These are phyloP conservation scores for Myxocyprinus asiaticus DNA, from an alignment of 2,113 vertebrate genomes.

Conservation along the genomic window DNA sequence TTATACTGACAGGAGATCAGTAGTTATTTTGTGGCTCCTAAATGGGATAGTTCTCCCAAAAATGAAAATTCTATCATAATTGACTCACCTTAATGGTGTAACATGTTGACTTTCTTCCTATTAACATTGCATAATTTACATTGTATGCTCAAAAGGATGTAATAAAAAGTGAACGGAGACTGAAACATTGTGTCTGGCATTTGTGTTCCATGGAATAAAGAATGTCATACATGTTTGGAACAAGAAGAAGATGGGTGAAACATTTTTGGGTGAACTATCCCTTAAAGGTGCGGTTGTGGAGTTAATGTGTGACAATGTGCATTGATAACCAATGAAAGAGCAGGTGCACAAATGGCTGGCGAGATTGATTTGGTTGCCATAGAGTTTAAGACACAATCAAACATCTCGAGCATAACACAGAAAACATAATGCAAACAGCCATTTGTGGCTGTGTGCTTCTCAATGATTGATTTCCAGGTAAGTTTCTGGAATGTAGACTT, in stretches of 20 bases:
- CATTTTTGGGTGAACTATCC: too few species aligned
- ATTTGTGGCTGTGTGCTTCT: conserved; percentile 32
- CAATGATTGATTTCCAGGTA: conserved; percentile 52
- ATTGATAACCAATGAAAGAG: background rate
- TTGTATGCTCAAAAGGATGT: too few species aligned
- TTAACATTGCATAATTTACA: too few species aligned
- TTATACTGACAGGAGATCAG: background rate
- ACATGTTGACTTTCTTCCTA: too few species aligned
- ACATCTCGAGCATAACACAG: conserved; percentile 20
- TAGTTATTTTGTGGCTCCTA: background rate
- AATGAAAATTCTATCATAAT: too few species aligned
- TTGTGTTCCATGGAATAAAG: too few species aligned
- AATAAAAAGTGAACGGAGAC: too few species aligned
- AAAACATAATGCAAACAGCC: conserved; percentile 17
- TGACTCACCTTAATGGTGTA: too few species aligned
- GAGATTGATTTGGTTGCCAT: conserved; percentile 19
- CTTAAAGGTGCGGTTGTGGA: conserved; percentile 15
- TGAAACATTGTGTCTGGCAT: too few species aligned
- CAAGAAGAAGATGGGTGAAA: too few species aligned
- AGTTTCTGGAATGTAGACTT: conserved; percentile 53
- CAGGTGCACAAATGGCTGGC: conserved; percentile 29
- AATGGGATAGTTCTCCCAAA: too few species aligned
- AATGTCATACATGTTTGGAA: too few species aligned
- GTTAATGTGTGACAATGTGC: conserved; percentile 20
- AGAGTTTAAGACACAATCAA: conserved; percentile 33